Percentiles rank a stretch among this genome's conserved stretches.
These are phyloP conservation scores for Agrochola litura DNA, from an alignment of 2,888 invertebrate genomes.

Conservation along the genomic window DNA sequence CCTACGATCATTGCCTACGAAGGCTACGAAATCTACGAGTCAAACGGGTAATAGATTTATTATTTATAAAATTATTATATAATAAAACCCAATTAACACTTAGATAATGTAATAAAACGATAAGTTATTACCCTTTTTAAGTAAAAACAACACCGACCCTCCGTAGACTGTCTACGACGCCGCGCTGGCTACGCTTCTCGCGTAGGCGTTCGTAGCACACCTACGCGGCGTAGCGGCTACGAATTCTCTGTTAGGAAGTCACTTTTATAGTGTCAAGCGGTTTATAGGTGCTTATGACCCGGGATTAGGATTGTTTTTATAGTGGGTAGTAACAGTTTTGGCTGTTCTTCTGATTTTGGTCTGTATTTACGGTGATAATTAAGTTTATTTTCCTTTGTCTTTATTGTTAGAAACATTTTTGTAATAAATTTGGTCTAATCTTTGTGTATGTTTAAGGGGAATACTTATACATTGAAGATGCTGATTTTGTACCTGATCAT, in stretches of 20 bases:
- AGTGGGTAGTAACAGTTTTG: constrained; percentile 7
- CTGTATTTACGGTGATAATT: not conserved
- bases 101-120: not conserved
- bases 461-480: not conserved
- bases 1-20: constrained; percentile 27
- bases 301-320: constrained; percentile 27
- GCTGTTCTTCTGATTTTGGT: not conserved
- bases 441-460: not conserved
- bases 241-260: constrained; percentile 24
- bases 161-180: constrained; percentile 20
- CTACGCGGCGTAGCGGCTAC: constrained; percentile 57
- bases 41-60: not conserved
- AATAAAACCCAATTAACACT: not conserved
- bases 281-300: constrained; percentile 31
- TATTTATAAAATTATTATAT: not conserved
- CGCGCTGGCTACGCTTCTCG: constrained; percentile 49
- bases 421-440: not conserved
- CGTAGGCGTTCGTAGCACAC: constrained; percentile 61
- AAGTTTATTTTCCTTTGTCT: not conserved
- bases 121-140: not conserved
- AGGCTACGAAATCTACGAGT: not conserved
- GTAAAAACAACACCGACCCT: not conserved
- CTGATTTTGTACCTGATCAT: not conserved
- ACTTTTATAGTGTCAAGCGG: constrained; percentile 31
- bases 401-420: not conserved